Evolutionary conservation across 1,140 invertebrate genomes (phyloP), one percentile per base, ranked within the genome.

Genomic region (Phymorhynchus buccinoides): DNA sequence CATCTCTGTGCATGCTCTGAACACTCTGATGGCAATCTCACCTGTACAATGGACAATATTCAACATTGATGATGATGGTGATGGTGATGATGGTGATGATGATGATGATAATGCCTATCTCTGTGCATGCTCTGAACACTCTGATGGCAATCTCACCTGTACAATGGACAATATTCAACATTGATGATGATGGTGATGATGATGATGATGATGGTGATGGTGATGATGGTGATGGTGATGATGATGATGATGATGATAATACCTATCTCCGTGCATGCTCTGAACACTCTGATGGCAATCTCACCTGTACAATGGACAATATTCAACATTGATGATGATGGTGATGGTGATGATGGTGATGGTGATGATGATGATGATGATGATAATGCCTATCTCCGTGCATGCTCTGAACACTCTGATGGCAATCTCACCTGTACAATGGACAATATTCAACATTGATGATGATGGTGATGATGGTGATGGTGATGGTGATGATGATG

Each of bases 1-100:
- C 89, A 99, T 94, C 94, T 99, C 99, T 6, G 96, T 98, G 92
- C 98, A 99, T 92, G 99, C 99, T 94, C 99, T 95, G 93, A 99
- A 99, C 22, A 99, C 98, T 89, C 99, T 95, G 88, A 99, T 98
- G 3, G 99, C 99, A 89, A 99, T 99, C 95, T 99, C 99, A 84
- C 98, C 96, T 96, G 91, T 32, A 89, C 85, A 81, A 9, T 14
- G 22, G 48, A 52, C 22, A 9, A 52, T 9, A 52, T 52, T 52
- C 22, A 52, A n/a, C n/a, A n/a, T n/a, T n/a, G n/a, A n/a, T n/a
- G n/a, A n/a, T n/a, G n/a, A n/a, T n/a, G n/a, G n/a, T n/a, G n/a
- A n/a, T n/a, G n/a, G n/a, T n/a, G n/a, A n/a, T n/a, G n/a, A n/a
- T n/a, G n/a, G n/a, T n/a, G n/a, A n/a, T n/a, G n/a, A n/a, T n/a